Percentiles rank a stretch among this genome's conserved stretches.
Conservation (phyloP, 1,140 invertebrate genomes). For the Sweltsa coloradensis region DNA sequence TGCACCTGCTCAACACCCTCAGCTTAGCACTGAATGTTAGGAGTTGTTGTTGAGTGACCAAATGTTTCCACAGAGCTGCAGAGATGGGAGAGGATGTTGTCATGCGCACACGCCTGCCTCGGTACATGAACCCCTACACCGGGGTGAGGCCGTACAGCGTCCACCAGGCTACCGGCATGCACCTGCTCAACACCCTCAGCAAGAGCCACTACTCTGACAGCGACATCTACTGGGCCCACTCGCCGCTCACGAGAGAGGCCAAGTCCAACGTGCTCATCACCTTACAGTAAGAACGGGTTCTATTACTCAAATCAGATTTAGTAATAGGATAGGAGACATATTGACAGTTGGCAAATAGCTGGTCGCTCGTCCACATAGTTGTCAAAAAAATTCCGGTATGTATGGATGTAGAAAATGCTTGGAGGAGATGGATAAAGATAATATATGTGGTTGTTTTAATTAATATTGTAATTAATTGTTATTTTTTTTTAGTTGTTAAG, state of each 20-base stretch:
- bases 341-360: too few relatives aligned
- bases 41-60: too few relatives aligned
- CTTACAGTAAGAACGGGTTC: constrained; percentile 51
- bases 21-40: too few relatives aligned
- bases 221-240: constrained; percentile 61
- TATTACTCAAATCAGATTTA: too few relatives aligned
- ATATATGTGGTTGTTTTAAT: too few relatives aligned
- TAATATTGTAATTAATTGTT: too few relatives aligned
- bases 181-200: constrained; percentile 40
- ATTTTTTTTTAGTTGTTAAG: too few relatives aligned
- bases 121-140: constrained; percentile 33
- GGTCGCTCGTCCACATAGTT: too few relatives aligned
- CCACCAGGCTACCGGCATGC: constrained; percentile 47
- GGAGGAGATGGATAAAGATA: too few relatives aligned
- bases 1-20: constrained; percentile 41
- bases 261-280: constrained; percentile 43
- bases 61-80: constrained; percentile 45
- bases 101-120: constrained; percentile 49
- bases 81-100: constrained; percentile 54
- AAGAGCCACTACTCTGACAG: constrained; percentile 52
- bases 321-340: too few relatives aligned
- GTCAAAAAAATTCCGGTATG: too few relatives aligned
- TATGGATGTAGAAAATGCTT: too few relatives aligned
- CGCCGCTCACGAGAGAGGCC: constrained; percentile 40
- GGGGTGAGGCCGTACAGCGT: constrained; percentile 50